Base-by-base conservation (phyloP, 2,113 vertebrate species). In the Osmerus eperlanus region DNA sequence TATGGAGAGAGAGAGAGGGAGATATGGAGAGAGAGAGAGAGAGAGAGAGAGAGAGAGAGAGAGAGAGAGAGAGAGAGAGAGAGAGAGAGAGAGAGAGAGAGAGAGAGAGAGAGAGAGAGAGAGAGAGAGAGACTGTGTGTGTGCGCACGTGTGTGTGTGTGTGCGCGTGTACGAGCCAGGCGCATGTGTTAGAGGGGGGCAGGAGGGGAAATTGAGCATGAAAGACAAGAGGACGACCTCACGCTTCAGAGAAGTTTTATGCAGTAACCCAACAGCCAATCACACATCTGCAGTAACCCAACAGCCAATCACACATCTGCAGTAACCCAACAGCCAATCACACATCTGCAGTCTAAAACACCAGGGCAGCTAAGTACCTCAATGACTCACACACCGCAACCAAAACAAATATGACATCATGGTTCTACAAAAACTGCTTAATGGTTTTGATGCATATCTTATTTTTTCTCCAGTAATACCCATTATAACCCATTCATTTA, bases 181-280 rank as follows among this genome's bases (percentile, higher is more conserved):
- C 28, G 3, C 32, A 32, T 23, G 11, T 14, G 59, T 13, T 21
- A 23, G 29, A 73, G 69, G 61, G 18, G 13, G 15, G 47, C 52
- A 15, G 16, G 29, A 21, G 58, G 79, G 63, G 21, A 62, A 79
- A 84, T 65, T 64, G 79, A 75, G 80, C 81, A 3, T 86, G 81
- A 85, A 88, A 85, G 84, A 72, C 83, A 83, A 83, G 69, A 65
- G 32, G 71, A 73, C 28, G 82, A 85, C 84, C 83, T 82, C 47
- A 2, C n/a, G 21, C 77, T 68, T 36, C 18, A 11, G 61, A 16
- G 28, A 25, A 16, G 61, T 64, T 64, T 18, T 64, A 72, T 16
- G 82, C 72, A 78, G 75, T 70, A 21, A 74, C 28, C 0, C 67
- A 0, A 69, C 72, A 4, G 19, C 12, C 58, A 18, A 28, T 28